These are phyloP conservation scores for Melanotaenia parkinsoni DNA, from an alignment of 2,797 vertebrate genomes.

Conservation along the genomic window DNA sequence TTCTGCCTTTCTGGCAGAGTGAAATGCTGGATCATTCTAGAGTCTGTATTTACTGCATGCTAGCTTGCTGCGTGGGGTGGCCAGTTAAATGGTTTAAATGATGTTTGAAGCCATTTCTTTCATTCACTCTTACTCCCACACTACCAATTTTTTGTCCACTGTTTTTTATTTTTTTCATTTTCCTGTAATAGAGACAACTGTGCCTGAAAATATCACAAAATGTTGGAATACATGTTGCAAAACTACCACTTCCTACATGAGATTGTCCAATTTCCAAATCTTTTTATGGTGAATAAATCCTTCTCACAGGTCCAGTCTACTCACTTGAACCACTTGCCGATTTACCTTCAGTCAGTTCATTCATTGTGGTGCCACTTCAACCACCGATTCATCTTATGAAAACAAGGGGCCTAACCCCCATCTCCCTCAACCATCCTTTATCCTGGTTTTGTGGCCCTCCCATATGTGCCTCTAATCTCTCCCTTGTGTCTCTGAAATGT, in stretches of 20 bases:
- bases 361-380: slow-evolving; percentile 55
- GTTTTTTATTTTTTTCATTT: background rate
- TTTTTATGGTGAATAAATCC: slow-evolving; percentile 47
- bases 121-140: slow-evolving; percentile 42
- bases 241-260: slow-evolving; percentile 26
- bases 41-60: slow-evolving; percentile 70
- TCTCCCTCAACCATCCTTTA: slow-evolving; percentile 75
- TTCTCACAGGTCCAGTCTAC: slow-evolving; percentile 5
- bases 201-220: slow-evolving; percentile 20
- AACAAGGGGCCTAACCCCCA: slow-evolving; percentile 75
- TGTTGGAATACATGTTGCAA: slow-evolving; percentile 29
- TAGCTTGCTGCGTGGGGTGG: slow-evolving; percentile 51
- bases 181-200: background rate
- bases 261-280: slow-evolving; percentile 20
- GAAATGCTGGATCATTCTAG: slow-evolving; percentile 70
- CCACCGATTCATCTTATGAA: slow-evolving; percentile 66
- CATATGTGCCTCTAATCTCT: slow-evolving; percentile 78
- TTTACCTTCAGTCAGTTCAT: slow-evolving; percentile 54
- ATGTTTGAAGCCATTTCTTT: slow-evolving; percentile 60
- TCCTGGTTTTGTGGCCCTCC: slow-evolving; percentile 72
- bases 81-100: slow-evolving; percentile 45
- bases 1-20: slow-evolving; percentile 73
- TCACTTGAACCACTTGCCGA: slow-evolving; percentile 36
- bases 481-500: slow-evolving; percentile 79
- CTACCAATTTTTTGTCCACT: slow-evolving; percentile 20